phyloP scores from a whole-genome alignment of 2,888 invertebrate genomes.

The Stomorhina lunata region DNA sequence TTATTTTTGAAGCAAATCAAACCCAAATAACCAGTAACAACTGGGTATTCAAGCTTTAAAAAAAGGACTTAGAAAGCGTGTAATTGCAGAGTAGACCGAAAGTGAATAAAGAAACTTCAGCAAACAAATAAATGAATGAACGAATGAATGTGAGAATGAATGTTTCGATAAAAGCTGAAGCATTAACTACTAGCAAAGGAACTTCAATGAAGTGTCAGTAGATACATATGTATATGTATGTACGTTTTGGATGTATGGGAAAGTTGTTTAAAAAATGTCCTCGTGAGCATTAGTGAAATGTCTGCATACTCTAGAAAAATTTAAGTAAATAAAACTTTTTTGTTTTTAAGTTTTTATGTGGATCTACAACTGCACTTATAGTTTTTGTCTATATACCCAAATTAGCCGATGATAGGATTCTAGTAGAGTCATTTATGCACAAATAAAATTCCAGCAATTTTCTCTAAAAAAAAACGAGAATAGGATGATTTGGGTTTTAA shows the following conservation, averaged over 20 bases:
- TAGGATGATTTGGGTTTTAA: too few species aligned
- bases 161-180: background rate
- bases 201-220: background rate
- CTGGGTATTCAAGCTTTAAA: background rate
- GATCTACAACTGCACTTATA: background rate
- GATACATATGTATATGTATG: background rate
- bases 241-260: background rate
- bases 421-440: background rate
- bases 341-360: background rate
- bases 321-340: slow-evolving; percentile 5
- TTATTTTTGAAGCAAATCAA: slow-evolving; percentile 13
- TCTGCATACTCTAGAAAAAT: background rate
- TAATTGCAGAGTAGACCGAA: background rate
- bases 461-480: background rate
- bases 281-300: background rate
- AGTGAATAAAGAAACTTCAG: background rate
- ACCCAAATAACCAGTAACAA: background rate
- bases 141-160: background rate
- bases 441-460: background rate
- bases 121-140: background rate
- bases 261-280: background rate
- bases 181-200: background rate
- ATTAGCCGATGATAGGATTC: slow-evolving; percentile 36
- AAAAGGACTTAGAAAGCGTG: background rate
- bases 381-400: background rate